phyloP scores from a whole-genome alignment of 1,140 invertebrate genomes.

The Lepidurus apus region DNA sequence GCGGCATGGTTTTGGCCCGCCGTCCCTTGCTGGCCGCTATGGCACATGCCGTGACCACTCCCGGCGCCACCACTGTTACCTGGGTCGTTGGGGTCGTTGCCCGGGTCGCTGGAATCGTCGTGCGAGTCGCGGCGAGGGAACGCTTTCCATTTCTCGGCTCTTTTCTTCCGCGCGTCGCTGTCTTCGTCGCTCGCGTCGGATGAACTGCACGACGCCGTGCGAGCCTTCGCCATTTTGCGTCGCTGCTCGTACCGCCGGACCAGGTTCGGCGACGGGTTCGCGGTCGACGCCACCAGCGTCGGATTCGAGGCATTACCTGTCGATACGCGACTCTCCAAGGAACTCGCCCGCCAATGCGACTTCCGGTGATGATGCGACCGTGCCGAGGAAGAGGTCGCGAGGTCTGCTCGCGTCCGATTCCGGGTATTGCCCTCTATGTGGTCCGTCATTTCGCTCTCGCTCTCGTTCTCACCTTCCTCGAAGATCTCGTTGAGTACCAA shows the following conservation, averaged over 20 bases:
- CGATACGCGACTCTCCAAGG: slow-evolving; percentile 40
- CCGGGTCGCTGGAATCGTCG: slow-evolving; percentile 67
- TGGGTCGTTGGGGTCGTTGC: slow-evolving; percentile 26
- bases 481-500: slow-evolving; percentile 64
- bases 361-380: slow-evolving; percentile 34
- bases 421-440: background rate
- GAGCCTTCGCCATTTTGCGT: slow-evolving; percentile 65
- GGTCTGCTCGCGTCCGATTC: slow-evolving; percentile 25
- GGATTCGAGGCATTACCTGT: slow-evolving; percentile 38
- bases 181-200: slow-evolving; percentile 89
- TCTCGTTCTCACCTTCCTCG: slow-evolving; percentile 52
- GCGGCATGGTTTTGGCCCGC: background rate
- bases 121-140: slow-evolving; percentile 62
- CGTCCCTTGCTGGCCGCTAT: background rate
- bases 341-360: slow-evolving; percentile 35
- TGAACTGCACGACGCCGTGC: slow-evolving; percentile 79
- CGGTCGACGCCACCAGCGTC: slow-evolving; percentile 20
- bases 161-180: slow-evolving; percentile 70
- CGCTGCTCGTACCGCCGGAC: slow-evolving; percentile 56
- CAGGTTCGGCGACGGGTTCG: slow-evolving; percentile 44
- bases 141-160: slow-evolving; percentile 64
- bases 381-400: slow-evolving; percentile 42
- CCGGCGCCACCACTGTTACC: slow-evolving; percentile 26
- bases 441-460: slow-evolving; percentile 29
- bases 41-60: background rate